Base-by-base conservation (phyloP, 2,797 vertebrate genomes). In the Taenioides sp. region DNA sequence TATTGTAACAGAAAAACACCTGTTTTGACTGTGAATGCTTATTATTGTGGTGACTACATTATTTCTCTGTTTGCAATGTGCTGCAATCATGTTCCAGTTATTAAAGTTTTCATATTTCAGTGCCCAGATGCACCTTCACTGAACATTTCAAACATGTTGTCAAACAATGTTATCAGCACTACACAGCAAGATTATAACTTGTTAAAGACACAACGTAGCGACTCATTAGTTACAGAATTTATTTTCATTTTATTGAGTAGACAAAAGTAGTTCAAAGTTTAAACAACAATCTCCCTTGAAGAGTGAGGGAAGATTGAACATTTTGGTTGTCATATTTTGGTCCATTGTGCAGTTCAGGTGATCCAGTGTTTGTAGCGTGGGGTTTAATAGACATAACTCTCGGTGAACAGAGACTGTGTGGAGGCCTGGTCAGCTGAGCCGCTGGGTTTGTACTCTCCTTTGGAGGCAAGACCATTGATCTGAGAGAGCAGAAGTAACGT, bases 401-500 rank as follows among this genome's bases (percentile, higher is more conserved):
- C 94, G 1, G 95, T 96, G 93, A 94, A 96, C 72, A 99, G 96
- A 0, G 98, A 98, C 87, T 97, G 90, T 9, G 66, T 95, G 58
- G 97, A 94, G 73, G 96, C 85, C 74, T 92, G 20, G 9, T 93
- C 92, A n/a, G 94, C 87, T 61, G 95, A 91, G 67, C 95, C 95
- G 0, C 89, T 83, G 69, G 94, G 87, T 14, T 95, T 91, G 75
- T 99, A 99, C 85, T 97, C 94, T 72, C 98, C 98, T 87, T 93
- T 95, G 86, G 96, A 93, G 69, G 97, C 96, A 80, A 97, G 92
- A 77, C 95, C 83, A 65, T 99, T 99, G 82, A 94, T 97, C 97
- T 99, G 85, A 72, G 3, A 81, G 67, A n/a, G 65, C 40, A 82
- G 65, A 27, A 17, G 61, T 69, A 2, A 17, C 65, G 20, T 71